Evolutionary conservation across 1,140 invertebrate genomes (phyloP), one percentile per base, ranked within the genome.

Genomic region (Drosophila hydei): DNA sequence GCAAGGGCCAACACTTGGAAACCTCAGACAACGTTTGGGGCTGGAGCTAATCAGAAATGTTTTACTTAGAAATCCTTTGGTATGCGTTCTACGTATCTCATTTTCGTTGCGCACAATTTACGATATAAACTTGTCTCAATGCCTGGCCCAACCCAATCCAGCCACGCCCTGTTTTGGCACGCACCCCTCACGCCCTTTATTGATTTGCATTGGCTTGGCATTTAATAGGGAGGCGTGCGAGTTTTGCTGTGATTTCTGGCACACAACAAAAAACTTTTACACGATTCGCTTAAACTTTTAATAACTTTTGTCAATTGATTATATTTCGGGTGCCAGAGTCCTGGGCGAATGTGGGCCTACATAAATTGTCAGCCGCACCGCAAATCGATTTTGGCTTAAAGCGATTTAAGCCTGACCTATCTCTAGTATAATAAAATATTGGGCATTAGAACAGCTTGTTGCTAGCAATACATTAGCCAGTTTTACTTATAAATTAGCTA

Each of bases 261-360:
- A 63, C 55, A 58, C 55, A 71, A 40, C 30, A 48, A 27, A 47
- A 75, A 85, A 85, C 36, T 87, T 87, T 85, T 75, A 59, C 61
- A 48, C 69, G 70, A 65, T 71, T 68, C 62, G 62, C 63, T 25
- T 64, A 85, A 85, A 85, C 58, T 85, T 85, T 88, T 85, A 85
- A 85, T 85, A 88, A 84, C 81, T 85, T 85, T 81, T 87, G 83
- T 88, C 81, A 87, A 85, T 85, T 85, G 81, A 87, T 88, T 85
- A 74, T 75, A 59, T 64, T 64, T 45, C 36, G 50, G 62, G 56
- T 30, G 25, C 14, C 48, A 38, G 64, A 74, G 42, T 43, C 51
- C 38, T 40, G 36, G 38, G 5, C 36, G 33, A 45, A 42, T 64
- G 18, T 56, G 33, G 48, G 52, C 52, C 56, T 30, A 27, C 23